Conservation (phyloP, 1,140 invertebrate species). For the Trichoplusia ni region DNA sequence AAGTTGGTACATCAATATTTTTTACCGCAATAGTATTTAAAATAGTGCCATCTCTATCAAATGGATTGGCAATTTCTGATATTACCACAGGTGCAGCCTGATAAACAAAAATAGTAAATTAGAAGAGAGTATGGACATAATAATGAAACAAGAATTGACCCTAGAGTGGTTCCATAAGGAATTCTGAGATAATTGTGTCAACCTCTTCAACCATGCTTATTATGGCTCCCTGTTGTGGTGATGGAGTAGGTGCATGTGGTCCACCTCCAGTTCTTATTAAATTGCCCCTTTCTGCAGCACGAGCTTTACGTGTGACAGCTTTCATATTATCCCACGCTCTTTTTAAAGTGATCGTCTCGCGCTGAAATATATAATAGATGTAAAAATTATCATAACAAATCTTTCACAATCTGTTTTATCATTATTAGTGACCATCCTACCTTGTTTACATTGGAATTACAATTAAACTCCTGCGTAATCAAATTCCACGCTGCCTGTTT, state of each 20-base stretch:
- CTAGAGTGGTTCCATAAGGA: not conserved
- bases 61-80: not conserved
- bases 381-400: too few relatives aligned
- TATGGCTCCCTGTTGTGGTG: not conserved
- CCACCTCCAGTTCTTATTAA: not conserved
- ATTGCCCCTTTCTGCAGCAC: not conserved
- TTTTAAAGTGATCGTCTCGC: slow-evolving; percentile 16
- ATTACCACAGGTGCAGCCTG: slow-evolving; percentile 4
- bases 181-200: not conserved
- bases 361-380: slow-evolving; percentile 1
- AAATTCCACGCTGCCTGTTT: slow-evolving; percentile 21
- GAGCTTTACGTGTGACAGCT: slow-evolving; percentile 1
- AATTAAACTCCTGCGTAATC: slow-evolving; percentile 6
- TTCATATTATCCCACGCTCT: slow-evolving; percentile 22
- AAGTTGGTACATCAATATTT: too few relatives aligned
- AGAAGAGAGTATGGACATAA: not conserved
- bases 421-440: too few relatives aligned
- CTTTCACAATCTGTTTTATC: too few relatives aligned
- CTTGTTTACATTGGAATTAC: not conserved
- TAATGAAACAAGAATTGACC: not conserved
- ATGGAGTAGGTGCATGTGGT: not conserved
- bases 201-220: slow-evolving; percentile 15
- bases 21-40: not conserved
- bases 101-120: slow-evolving; percentile 3
- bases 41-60: not conserved